phyloP scores from a whole-genome alignment of 64 coral and sea anemone genomes.

The Montipora efflorescens region DNA sequence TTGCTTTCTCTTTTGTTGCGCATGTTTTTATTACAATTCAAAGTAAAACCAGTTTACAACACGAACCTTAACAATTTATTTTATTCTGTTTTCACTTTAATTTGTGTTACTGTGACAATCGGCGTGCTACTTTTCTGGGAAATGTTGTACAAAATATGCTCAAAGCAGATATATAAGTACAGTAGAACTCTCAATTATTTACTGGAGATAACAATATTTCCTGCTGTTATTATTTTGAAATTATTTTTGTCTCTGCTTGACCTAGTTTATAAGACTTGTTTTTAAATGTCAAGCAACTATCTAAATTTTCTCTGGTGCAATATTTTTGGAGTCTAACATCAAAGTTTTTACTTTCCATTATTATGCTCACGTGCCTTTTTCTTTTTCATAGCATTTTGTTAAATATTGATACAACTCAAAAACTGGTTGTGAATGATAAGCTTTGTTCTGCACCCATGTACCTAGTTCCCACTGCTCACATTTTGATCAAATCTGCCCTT shows the following conservation, averaged over 20 bases:
- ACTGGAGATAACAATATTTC: background rate
- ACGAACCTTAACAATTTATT: background rate
- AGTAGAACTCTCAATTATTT: background rate
- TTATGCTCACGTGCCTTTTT: no score
- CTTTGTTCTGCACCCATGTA: no score
- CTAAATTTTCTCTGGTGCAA: no score
- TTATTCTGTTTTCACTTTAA: background rate
- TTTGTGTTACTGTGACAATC: background rate
- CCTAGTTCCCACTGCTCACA: no score
- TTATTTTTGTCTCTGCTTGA: slow-evolving; percentile 12
- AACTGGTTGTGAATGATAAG: no score
- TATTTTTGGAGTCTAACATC: no score
- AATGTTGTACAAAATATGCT: background rate
- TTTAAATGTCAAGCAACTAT: background rate
- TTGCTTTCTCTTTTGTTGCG: background rate
- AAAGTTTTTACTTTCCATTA: no score
- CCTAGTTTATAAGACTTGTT: background rate
- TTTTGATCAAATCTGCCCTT: no score
- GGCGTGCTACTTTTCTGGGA: background rate
- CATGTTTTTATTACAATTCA: background rate
- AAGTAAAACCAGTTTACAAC: background rate
- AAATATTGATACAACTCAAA: no score
- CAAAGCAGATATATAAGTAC: background rate
- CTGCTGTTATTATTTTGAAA: slow-evolving; percentile 12
- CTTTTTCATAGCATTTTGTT: no score